Evolutionary conservation across 2,113 vertebrate genomes (phyloP).

Genomic region (Ageneiosus marmoratus): DNA sequence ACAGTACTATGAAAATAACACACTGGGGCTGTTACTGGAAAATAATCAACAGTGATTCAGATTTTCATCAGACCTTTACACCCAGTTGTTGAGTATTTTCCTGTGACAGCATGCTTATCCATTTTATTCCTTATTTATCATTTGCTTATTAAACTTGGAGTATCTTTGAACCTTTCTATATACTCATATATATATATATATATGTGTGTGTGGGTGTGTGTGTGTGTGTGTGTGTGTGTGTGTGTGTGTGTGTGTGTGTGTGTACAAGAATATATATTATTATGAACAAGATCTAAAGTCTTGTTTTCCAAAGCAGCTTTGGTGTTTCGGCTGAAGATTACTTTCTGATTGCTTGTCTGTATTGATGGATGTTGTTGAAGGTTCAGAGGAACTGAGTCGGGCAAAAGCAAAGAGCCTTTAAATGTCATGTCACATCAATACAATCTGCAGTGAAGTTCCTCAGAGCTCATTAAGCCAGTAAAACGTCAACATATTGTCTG

Average conservation of each 20-base stretch:
- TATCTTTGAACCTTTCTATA: neutral
- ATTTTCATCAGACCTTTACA: neutral
- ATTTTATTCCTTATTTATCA: neutral
- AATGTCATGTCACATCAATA: slow-evolving; percentile 15
- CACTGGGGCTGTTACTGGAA: neutral
- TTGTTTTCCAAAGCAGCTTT: neutral
- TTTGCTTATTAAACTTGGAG: neutral
- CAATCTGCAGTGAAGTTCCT: neutral
- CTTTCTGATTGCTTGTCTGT: neutral
- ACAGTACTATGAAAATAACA: neutral
- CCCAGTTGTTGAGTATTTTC: neutral
- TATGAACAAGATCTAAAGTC: neutral
- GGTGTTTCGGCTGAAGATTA: neutral
- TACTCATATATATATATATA: too few relatives aligned
- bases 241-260: too few relatives aligned
- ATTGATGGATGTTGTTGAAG: neutral
- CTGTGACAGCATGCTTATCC: neutral
- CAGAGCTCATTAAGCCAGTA: slow-evolving; percentile 1
- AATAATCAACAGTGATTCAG: neutral
- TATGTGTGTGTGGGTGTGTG: too few relatives aligned
- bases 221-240: too few relatives aligned
- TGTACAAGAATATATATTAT: neutral
- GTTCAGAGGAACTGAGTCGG: neutral
- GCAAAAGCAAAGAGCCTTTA: neutral
- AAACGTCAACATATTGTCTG: neutral